Percentiles rank a stretch among this genome's conserved stretches.
These are phyloP conservation scores for Pseudococcus viburni DNA, from an alignment of 2,888 invertebrate species.

Conservation along the genomic window DNA sequence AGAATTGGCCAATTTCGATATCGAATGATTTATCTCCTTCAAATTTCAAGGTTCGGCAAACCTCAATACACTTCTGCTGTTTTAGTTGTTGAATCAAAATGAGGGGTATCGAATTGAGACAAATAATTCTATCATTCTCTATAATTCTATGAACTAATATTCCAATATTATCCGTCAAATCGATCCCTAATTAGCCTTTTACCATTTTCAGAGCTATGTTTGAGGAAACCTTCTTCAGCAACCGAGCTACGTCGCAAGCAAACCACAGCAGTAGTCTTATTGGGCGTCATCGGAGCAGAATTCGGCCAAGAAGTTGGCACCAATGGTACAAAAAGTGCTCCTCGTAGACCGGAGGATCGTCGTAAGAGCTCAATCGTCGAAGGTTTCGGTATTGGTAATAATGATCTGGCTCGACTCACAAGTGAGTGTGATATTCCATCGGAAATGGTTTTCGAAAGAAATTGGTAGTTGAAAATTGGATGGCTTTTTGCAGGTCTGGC, in stretches of 20 bases:
- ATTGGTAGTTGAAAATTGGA: not conserved
- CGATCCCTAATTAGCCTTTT: too few species aligned
- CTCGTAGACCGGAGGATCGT: slow-evolving; percentile 71
- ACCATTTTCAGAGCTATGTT: slow-evolving; percentile 71
- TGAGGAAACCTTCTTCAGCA: slow-evolving; percentile 87
- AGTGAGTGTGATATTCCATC: slow-evolving; percentile 74
- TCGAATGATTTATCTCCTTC: too few species aligned
- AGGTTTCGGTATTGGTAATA: slow-evolving; percentile 88
- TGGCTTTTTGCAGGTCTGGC: slow-evolving; percentile 79
- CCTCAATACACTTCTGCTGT: too few species aligned
- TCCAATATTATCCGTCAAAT: too few species aligned
- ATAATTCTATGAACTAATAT: too few species aligned
- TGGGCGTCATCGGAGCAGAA: slow-evolving; percentile 98
- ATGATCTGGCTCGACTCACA: slow-evolving; percentile 90
- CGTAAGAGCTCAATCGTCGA: slow-evolving; percentile 89
- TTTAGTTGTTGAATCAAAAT: too few species aligned
- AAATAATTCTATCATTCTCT: too few species aligned
- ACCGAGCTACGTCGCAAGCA: slow-evolving; percentile 93
- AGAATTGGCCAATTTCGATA: too few species aligned
- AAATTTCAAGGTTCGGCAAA: too few species aligned
- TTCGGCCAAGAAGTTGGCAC: slow-evolving; percentile 91
- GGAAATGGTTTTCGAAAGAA: not conserved
- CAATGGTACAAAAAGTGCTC: slow-evolving; percentile 69
- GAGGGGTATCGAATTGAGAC: too few species aligned
- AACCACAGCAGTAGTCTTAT: slow-evolving; percentile 94